Base-by-base conservation (phyloP, 2,113 vertebrate species). In the Manacus vitellinus region DNA sequence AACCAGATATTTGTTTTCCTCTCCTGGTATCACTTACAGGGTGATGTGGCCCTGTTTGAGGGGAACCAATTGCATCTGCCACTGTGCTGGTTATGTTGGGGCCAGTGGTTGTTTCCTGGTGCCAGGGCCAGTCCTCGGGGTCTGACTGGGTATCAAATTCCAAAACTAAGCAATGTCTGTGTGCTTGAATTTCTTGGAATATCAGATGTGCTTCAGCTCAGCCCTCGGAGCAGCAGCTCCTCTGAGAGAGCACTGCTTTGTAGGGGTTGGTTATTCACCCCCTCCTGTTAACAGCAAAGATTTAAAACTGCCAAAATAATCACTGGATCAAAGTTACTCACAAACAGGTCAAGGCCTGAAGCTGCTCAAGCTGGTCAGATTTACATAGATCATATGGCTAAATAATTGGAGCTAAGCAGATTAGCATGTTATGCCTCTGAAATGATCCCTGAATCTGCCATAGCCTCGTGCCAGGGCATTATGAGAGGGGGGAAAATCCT, bases 321-420 rank as follows among this genome's bases (percentile, higher is more conserved):
- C 28, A 1, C 62, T 14, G 85, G 84, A 88, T 96, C 65, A 59
- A 68, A 89, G 92, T 95, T 80, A 77, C 82, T 90, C 95, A 59
- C 81, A 85, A 62, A 88, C 77, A 51, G 2, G 4, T 66, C 83
- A 17, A 37, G 78, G 83, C 90, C 92, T 74, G 62, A 54, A 21
- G 56, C 83, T 49, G 81, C 52, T n/a, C 92, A 44, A 80, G 77
- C 68, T 47, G 80, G 95, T 92, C 95, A 96, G 96, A 95, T 97
- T 96, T 97, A 84, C 96, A 79, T 4, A 7, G 72, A 92, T 95
- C 93, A 61, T 78, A 35, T 79, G 92, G 97, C 47, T 96, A 91
- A 97, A 97, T 96, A 97, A 97, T 95, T 97, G 59, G 85, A 88
- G 77, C 87, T 96, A 92, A 96, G 97, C 72, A 97, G 97, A 97